phyloP scores from a whole-genome alignment of 2,113 vertebrate species.

The Eleginops maclovinus region DNA sequence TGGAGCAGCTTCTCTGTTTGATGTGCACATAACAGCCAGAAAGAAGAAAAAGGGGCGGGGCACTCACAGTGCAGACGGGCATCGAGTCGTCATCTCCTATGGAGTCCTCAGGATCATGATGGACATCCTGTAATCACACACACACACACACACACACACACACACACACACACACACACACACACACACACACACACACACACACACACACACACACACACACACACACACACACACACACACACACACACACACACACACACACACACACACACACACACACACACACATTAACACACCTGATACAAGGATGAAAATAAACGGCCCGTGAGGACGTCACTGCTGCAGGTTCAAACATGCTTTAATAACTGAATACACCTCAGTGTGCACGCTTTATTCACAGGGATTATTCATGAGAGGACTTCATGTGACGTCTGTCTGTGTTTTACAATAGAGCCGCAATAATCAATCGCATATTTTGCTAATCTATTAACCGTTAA shows the following conservation, averaged over 20 bases:
- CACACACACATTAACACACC: too few relatives aligned
- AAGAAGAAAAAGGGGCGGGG: not conserved
- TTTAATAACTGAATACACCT: not conserved
- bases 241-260: too few relatives aligned
- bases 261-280: too few relatives aligned
- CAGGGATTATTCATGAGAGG: too few relatives aligned
- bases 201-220: too few relatives aligned
- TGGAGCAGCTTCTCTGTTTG: not conserved
- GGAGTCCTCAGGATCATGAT: conserved; percentile 72
- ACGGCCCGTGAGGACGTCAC: not conserved
- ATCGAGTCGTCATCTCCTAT: conserved; percentile 73
- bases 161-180: conserved; percentile 20
- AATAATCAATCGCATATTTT: too few relatives aligned
- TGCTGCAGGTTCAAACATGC: conserved; percentile 9
- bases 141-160: conserved; percentile 22
- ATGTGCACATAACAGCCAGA: not conserved
- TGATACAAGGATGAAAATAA: conserved; percentile 11
- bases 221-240: too few relatives aligned
- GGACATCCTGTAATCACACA: conserved; percentile 67
- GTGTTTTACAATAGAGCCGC: too few relatives aligned
- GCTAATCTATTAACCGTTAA: too few relatives aligned
- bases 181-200: too few relatives aligned
- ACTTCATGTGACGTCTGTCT: too few relatives aligned
- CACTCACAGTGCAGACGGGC: conserved; percentile 63
- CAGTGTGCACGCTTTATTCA: not conserved